phyloP scores from a whole-genome alignment of 2,113 vertebrate genomes.

The Telmatochromis sp. region DNA sequence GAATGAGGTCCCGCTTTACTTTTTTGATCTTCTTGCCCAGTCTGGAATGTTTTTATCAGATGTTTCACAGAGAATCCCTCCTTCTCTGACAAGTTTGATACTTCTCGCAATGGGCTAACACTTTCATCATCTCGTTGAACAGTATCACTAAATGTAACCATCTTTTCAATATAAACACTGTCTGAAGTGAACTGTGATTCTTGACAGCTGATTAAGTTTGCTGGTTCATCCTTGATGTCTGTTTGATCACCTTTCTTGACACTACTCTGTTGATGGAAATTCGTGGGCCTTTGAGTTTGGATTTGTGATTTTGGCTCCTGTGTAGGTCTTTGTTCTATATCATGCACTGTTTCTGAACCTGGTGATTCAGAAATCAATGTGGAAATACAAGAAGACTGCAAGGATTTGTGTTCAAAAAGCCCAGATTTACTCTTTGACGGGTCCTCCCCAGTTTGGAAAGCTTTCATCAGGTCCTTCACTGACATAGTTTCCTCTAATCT shows the following conservation, averaged over 20 bases:
- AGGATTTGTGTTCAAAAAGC: constrained; percentile 87
- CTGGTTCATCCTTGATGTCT: background rate
- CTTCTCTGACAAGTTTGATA: constrained; percentile 56
- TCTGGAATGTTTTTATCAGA: constrained; percentile 89
- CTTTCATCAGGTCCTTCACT: constrained; percentile 91
- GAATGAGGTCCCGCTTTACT: constrained; percentile 71
- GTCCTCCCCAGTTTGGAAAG: constrained; percentile 94
- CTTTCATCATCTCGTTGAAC: background rate
- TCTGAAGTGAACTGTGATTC: background rate
- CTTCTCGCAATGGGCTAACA: constrained; percentile 55
- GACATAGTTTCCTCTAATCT: constrained; percentile 93
- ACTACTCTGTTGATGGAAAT: background rate
- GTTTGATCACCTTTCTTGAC: background rate
- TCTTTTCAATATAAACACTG: background rate
- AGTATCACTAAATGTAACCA: constrained; percentile 4
- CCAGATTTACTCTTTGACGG: constrained; percentile 87
- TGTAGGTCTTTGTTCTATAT: background rate
- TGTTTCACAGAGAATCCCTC: constrained; percentile 88
- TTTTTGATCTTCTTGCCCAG: constrained; percentile 82
- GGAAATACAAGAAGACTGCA: constrained; percentile 15
- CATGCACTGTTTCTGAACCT: background rate
- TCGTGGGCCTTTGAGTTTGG: background rate
- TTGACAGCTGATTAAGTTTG: background rate
- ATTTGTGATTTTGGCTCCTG: background rate
- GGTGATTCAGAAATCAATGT: background rate